These are phyloP conservation scores for Drosophila rhopaloa DNA, from an alignment of 1,140 invertebrate species.

Conservation along the genomic window DNA sequence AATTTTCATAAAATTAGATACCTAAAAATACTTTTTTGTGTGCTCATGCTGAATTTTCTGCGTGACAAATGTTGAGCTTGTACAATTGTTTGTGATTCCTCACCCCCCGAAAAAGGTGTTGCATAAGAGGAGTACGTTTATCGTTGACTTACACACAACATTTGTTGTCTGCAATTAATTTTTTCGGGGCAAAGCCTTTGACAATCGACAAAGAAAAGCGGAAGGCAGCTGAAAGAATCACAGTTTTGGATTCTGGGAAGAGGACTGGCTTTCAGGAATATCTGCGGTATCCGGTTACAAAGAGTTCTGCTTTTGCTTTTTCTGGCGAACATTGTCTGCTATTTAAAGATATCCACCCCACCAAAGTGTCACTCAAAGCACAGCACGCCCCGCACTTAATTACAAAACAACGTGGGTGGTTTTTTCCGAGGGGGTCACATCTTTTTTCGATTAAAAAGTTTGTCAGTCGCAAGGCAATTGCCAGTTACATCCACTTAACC, in stretches of 20 bases:
- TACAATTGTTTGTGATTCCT: conserved; percentile 55
- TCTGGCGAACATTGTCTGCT: conserved; percentile 12
- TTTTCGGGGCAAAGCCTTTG: conserved; percentile 57
- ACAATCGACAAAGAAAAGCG: conserved; percentile 30
- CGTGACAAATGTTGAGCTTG: conserved; percentile 75
- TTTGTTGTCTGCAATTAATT: conserved; percentile 75
- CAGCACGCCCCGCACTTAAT: conserved; percentile 70
- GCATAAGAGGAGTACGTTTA: conserved; percentile 68
- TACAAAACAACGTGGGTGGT: conserved; percentile 60
- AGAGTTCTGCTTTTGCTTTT: conserved; percentile 18
- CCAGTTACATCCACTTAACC: conserved; percentile 77
- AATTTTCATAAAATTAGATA: not conserved
- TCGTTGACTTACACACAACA: conserved; percentile 70
- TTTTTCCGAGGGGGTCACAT: conserved; percentile 47
- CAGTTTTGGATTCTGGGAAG: conserved; percentile 26
- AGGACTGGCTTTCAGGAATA: conserved; percentile 3
- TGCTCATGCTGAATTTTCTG: conserved; percentile 37
- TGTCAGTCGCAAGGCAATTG: conserved; percentile 58
- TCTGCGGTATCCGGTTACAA: conserved; percentile 37
- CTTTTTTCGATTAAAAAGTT: conserved; percentile 81
- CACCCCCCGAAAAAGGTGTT: conserved; percentile 45
- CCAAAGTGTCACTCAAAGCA: conserved; percentile 17
- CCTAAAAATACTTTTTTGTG: conserved; percentile 14
- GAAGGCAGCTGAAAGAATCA: conserved; percentile 22
- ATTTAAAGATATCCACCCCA: conserved; percentile 40